Percentiles rank a stretch among this genome's conserved stretches.
Evolutionary conservation across 2,888 invertebrate genomes (phyloP).

Genomic region (Perithous albicinctus): DNA sequence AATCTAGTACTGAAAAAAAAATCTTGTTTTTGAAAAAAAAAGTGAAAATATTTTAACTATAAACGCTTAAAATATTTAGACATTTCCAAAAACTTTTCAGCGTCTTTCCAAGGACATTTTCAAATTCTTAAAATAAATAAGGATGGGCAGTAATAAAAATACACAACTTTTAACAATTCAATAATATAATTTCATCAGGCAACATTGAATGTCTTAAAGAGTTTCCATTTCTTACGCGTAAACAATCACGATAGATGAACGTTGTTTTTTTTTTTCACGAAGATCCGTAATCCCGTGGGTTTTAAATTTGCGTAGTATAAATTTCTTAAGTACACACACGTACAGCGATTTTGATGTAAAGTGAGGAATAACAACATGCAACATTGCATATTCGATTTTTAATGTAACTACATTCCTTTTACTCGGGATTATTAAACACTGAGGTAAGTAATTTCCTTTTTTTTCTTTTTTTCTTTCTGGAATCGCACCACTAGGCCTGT

Average conservation of each 20-base stretch:
- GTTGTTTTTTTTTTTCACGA: slow-evolving; percentile 33
- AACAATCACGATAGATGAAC: slow-evolving; percentile 44
- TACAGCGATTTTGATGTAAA: slow-evolving; percentile 30
- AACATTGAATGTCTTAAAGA: slow-evolving; percentile 61
- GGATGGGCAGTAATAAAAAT: slow-evolving; percentile 10
- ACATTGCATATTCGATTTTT: slow-evolving; percentile 20
- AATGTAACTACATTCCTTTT: slow-evolving; percentile 5
- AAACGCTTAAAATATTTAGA: neutral
- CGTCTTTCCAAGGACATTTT: neutral
- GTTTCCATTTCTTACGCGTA: slow-evolving; percentile 44
- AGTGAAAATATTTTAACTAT: neutral
- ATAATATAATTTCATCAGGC: slow-evolving; percentile 68
- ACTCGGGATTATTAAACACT: slow-evolving; percentile 31
- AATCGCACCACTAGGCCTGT: slow-evolving; percentile 55
- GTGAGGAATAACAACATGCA: slow-evolving; percentile 39
- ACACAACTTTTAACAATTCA: slow-evolving; percentile 54
- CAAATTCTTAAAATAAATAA: neutral
- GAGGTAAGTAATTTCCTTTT: slow-evolving; percentile 27
- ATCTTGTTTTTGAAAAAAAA: too few species aligned
- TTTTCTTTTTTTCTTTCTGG: too few species aligned
- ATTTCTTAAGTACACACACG: slow-evolving; percentile 58
- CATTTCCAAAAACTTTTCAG: too few species aligned
- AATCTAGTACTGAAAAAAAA: neutral
- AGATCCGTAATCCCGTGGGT: slow-evolving; percentile 44
- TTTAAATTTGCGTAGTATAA: slow-evolving; percentile 59